phyloP scores from a whole-genome alignment of 2,888 invertebrate species.

The Fragum whitleyi region DNA sequence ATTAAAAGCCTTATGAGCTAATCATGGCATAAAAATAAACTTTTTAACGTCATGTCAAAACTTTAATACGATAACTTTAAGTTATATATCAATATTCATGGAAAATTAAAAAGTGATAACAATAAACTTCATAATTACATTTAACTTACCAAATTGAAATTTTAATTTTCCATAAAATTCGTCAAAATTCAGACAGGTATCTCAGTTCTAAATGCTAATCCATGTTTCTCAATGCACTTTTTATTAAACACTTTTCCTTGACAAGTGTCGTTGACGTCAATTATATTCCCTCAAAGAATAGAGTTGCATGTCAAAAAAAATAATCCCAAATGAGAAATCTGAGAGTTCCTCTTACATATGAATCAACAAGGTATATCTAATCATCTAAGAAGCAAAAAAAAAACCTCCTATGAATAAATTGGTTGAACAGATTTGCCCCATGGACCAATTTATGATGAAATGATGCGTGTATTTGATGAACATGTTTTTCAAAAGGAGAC shows the following conservation, averaged over 20 bases:
- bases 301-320: constrained; percentile 13
- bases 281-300: constrained; percentile 2
- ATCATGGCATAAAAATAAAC: constrained; percentile 3
- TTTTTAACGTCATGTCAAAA: constrained; percentile 11
- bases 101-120: constrained; percentile 23
- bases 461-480: constrained; percentile 45
- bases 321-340: constrained; percentile 20
- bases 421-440: constrained; percentile 24
- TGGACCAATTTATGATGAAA: constrained; percentile 54
- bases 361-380: constrained; percentile 27
- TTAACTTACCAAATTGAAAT: constrained; percentile 25
- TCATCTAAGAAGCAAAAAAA: constrained; percentile 15
- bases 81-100: constrained; percentile 21
- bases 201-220: neutral
- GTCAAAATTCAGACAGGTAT: neutral
- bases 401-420: constrained; percentile 22
- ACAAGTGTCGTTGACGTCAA: constrained; percentile 4
- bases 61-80: neutral
- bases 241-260: constrained; percentile 19
- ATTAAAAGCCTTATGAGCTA: neutral
- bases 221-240: constrained; percentile 7
- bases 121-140: constrained; percentile 5
- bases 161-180: constrained; percentile 19
- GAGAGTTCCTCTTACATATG: constrained; percentile 22
- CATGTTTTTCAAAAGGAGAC: constrained; percentile 32